Percentiles rank a stretch among this genome's conserved stretches.
Evolutionary conservation across 2,797 vertebrate species (phyloP).

Genomic region (Lepus townsendii): DNA sequence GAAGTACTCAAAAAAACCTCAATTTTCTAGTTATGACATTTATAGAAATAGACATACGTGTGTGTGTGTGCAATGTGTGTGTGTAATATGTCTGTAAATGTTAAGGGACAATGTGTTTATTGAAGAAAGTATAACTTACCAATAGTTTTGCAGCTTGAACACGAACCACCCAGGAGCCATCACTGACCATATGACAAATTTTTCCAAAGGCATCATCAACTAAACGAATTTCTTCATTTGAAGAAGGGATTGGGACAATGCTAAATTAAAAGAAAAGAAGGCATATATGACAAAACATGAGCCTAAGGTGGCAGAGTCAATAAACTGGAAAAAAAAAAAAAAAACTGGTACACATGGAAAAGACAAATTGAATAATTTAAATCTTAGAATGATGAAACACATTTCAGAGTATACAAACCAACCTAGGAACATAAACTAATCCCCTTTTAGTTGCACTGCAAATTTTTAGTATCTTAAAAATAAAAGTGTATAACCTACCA

Average conservation of each 20-base stretch:
- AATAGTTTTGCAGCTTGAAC: slow-evolving; percentile 97
- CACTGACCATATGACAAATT: slow-evolving; percentile 98
- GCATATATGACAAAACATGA: background rate
- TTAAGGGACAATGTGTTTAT: background rate
- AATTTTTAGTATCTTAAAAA: slow-evolving; percentile 32
- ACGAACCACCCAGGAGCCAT: slow-evolving; percentile 98
- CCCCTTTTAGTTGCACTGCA: background rate
- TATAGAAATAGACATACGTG: slow-evolving; percentile 8
- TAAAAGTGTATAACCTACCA: slow-evolving; percentile 6
- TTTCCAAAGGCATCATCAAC: slow-evolving; percentile 98
- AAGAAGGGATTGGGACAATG: slow-evolving; percentile 98
- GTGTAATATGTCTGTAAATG: slow-evolving; percentile 32
- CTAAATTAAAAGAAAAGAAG: slow-evolving; percentile 85
- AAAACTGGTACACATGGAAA: background rate
- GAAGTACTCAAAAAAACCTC: slow-evolving; percentile 2
- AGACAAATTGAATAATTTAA: background rate
- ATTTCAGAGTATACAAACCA: slow-evolving; percentile 39
- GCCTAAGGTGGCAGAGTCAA: background rate
- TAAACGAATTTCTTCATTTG: slow-evolving; percentile 98
- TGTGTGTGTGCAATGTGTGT: background rate
- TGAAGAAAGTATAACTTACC: slow-evolving; percentile 89
- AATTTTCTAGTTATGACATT: slow-evolving; percentile 38
- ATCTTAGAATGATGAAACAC: slow-evolving; percentile 22
- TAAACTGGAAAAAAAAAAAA: background rate
- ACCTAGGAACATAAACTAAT: background rate